Evolutionary conservation across 2,888 invertebrate genomes (phyloP), one percentile per base, ranked within the genome.

Genomic region (Tenthredo scrophulariae): DNA sequence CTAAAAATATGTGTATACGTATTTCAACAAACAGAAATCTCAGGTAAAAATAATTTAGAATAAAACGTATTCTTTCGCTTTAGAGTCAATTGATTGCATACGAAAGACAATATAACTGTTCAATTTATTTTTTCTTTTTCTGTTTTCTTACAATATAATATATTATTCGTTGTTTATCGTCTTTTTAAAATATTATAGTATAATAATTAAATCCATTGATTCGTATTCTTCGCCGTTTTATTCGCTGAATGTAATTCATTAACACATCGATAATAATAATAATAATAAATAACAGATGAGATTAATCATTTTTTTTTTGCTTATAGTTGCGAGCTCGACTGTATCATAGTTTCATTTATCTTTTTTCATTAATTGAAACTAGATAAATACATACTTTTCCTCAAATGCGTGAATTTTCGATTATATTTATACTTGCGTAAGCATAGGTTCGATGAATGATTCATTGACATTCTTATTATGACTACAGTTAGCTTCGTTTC

Each of bases 61-160:
- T 54, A 54, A 54, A n/a, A 54, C n/a, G 7, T 54, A 54, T 54
- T 54, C n/a, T 54, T n/a, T 54, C n/a, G n/a, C 54, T 54, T 54
- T n/a, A 46, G 54, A 50, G n/a, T n/a, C 54, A 54, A 54, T 54
- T n/a, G n/a, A 54, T 54, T 54, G n/a, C 54, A 54, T n/a, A 54
- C n/a, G 54, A n/a, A 54, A 54, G 54, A 54, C 54, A n/a, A 54
- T n/a, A 54, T 54, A 54, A 54, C 54, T 54, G 54, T 54, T 54
- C 54, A 54, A 54, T 54, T 37, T 37, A 0, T 33, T 33, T 33
- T 33, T 33, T 33, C 5, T 33, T 33, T 33, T 33, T 2, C 5
- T 33, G 0, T 33, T 50, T 50, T 50, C n/a, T 6, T 18, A 18
- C 18, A 6, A 50, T 50, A 50, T 6, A n/a, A 50, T 50, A 50